phyloP scores from a whole-genome alignment of 2,113 vertebrate genomes.

The Cyprinodon variegatus region DNA sequence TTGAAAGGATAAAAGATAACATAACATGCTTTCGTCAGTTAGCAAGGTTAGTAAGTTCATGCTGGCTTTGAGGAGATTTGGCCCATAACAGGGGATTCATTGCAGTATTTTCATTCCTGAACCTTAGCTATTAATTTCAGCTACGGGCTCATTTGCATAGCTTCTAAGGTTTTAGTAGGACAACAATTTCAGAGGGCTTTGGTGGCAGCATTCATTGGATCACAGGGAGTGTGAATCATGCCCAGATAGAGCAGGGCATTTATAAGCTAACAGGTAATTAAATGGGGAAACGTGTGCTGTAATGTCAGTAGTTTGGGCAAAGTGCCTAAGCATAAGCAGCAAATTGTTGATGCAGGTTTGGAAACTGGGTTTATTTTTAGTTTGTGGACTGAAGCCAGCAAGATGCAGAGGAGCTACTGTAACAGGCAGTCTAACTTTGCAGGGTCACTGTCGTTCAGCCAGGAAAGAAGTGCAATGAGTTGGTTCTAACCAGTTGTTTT shows the following conservation, averaged over 20 bases:
- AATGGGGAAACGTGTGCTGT: conserved; percentile 36
- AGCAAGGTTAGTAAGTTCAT: conserved; percentile 62
- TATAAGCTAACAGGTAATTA: conserved; percentile 30
- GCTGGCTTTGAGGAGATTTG: conserved; percentile 31
- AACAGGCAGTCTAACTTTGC: conserved; percentile 38
- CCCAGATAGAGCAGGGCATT: conserved; percentile 30
- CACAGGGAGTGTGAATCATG: conserved; percentile 39
- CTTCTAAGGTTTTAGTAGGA: conserved; percentile 17
- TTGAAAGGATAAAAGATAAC: conserved; percentile 42
- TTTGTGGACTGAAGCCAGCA: conserved; percentile 53
- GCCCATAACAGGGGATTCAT: conserved; percentile 51
- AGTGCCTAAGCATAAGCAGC: conserved; percentile 21
- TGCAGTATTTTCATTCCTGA: conserved; percentile 41
- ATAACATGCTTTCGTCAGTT: conserved; percentile 36
- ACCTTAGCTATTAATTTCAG: conserved; percentile 54
- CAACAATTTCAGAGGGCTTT: conserved; percentile 4
- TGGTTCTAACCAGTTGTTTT: background rate
- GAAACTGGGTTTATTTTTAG: conserved; percentile 66
- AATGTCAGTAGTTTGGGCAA: conserved; percentile 48
- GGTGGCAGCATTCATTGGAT: conserved; percentile 25
- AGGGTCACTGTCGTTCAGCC: conserved; percentile 32
- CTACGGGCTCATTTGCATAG: conserved; percentile 29
- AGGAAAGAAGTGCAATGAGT: background rate
- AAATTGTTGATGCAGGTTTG: conserved; percentile 35
- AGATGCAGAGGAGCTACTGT: conserved; percentile 46